These are phyloP conservation scores for Vimba vimba DNA, from an alignment of 2,113 vertebrate species.

Conservation along the genomic window DNA sequence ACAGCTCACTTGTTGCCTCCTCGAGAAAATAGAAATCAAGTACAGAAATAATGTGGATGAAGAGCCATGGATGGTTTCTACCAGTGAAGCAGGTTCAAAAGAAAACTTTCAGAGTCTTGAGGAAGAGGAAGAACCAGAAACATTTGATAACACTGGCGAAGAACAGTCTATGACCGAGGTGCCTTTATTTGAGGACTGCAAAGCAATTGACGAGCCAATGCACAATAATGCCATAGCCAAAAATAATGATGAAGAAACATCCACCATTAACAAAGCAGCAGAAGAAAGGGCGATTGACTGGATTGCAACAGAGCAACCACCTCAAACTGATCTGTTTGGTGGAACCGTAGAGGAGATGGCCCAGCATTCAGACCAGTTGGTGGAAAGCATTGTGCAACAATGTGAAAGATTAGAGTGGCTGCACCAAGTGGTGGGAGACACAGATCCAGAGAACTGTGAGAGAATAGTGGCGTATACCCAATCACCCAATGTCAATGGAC, in stretches of 20 bases:
- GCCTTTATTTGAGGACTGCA: neutral
- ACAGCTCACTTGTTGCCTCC: neutral
- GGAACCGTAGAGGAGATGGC: neutral
- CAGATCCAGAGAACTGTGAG: neutral
- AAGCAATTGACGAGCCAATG: neutral
- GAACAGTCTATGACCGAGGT: neutral
- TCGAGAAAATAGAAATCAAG: neutral
- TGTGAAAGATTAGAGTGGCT: neutral
- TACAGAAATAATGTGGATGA: neutral
- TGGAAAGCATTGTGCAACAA: neutral
- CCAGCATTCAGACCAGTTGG: neutral
- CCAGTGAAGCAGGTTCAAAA: conserved; percentile 2
- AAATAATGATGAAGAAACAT: neutral
- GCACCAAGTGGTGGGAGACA: neutral
- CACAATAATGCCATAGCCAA: neutral
- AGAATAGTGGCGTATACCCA: conserved; percentile 41
- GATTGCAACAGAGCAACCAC: neutral
- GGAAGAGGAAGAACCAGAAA: neutral
- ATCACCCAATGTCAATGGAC: neutral
- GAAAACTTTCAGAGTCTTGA: neutral
- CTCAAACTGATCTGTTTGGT: neutral
- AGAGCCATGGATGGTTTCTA: neutral
- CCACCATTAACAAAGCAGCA: neutral
- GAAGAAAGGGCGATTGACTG: neutral
- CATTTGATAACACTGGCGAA: neutral